A percentile compares a stretch with the other conserved stretches of the same genome.
phyloP scores from a whole-genome alignment of 2,888 invertebrate genomes.

The Oscheius sp. region DNA sequence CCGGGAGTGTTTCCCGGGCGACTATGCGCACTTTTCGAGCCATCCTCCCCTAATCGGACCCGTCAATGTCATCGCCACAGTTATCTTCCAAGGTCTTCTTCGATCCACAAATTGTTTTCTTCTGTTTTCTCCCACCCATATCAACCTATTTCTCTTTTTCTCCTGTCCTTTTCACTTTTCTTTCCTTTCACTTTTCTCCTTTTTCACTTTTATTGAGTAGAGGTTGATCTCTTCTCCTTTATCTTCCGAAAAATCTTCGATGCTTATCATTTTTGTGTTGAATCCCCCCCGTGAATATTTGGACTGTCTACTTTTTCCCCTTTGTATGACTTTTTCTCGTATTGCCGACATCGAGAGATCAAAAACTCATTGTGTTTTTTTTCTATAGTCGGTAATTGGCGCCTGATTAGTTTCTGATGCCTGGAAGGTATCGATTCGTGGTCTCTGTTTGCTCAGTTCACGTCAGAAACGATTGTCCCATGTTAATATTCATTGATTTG shows the following conservation, averaged over 20 bases:
- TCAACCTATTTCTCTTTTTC: constrained; percentile 26
- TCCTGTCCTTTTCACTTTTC: constrained; percentile 9
- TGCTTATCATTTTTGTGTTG: not conserved
- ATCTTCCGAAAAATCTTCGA: not conserved
- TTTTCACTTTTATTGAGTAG: not conserved
- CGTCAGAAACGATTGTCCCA: constrained; percentile 1
- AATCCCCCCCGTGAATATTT: not conserved
- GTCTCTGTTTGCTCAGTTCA: constrained; percentile 20
- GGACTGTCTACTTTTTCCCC: not conserved
- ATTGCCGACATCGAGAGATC: not conserved
- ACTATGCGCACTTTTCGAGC: not conserved
- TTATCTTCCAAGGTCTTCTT: constrained; percentile 36
- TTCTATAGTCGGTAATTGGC: constrained; percentile 6
- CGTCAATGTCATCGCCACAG: not conserved
- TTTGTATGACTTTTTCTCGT: not conserved
- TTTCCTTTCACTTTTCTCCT: not conserved
- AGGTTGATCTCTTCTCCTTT: not conserved
- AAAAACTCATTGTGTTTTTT: constrained; percentile 2
- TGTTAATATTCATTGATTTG: not conserved
- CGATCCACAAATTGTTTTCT: constrained; percentile 18
- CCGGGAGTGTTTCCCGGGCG: constrained; percentile 23
- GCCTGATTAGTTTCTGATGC: constrained; percentile 14
- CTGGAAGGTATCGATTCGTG: constrained; percentile 23
- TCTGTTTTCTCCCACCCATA: not conserved
- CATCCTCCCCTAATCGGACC: constrained; percentile 29